Conservation (phyloP, 2,113 vertebrate genomes). For the Zosterops pallidus region DNA sequence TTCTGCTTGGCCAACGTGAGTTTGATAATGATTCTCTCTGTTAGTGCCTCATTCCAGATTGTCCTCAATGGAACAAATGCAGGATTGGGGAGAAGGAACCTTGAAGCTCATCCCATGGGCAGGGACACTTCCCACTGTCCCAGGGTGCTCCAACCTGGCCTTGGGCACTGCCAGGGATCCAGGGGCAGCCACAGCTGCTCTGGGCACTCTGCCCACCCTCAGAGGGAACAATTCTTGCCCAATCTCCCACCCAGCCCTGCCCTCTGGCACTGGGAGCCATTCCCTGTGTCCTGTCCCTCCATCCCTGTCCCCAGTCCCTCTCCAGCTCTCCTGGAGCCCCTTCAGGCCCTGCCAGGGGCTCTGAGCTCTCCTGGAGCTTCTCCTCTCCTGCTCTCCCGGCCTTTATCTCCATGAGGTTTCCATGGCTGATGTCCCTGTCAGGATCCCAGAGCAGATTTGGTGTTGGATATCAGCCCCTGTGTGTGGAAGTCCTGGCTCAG, state of each 20-base stretch:
- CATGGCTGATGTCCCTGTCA: neutral
- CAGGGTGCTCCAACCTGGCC: neutral
- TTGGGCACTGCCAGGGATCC: neutral
- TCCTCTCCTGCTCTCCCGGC: neutral
- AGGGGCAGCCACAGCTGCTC: neutral
- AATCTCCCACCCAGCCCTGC: accelerated
- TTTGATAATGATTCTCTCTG: neutral
- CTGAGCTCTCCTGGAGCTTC: neutral
- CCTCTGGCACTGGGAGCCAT: neutral
- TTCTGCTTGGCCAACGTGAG: neutral
- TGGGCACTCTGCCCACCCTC: neutral
- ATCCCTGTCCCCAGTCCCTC: neutral
- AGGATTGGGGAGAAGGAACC: neutral
- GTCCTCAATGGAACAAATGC: neutral
- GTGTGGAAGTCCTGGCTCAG: neutral
- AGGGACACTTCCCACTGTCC: neutral
- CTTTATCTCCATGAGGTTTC: neutral
- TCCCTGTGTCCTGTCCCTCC: neutral
- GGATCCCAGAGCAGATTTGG: neutral
- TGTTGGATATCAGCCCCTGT: neutral
- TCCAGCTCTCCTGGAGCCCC: neutral
- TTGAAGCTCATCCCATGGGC: neutral
- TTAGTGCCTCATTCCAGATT: neutral
- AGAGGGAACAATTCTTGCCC: neutral
- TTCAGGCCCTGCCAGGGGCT: neutral